Conservation (phyloP, 2,797 vertebrate genomes). For the Bryconaethiops microstoma region DNA sequence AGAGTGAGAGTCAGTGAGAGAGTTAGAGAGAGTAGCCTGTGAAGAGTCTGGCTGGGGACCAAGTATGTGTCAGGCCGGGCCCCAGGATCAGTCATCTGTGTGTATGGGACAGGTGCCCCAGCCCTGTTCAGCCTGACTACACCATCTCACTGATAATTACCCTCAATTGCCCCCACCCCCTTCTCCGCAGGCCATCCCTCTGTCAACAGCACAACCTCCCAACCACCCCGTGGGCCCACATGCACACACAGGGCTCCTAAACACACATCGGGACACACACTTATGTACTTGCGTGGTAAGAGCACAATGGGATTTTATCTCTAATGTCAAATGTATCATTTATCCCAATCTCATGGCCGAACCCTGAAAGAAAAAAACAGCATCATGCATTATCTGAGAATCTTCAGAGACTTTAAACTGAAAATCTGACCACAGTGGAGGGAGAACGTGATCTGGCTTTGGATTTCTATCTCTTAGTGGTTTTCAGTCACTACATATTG, state of each 20-base stretch:
- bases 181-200: conserved; percentile 32
- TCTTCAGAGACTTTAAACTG: conserved; percentile 6
- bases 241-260: conserved; percentile 1
- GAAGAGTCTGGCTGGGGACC: conserved; percentile 35
- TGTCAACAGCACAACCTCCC: conserved; percentile 46
- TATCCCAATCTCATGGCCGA: background rate
- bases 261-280: conserved; percentile 6
- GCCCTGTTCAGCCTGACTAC: conserved; percentile 34
- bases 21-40: conserved; percentile 6
- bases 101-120: conserved; percentile 45
- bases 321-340: conserved; percentile 6
- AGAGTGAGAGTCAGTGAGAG: background rate
- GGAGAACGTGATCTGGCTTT: conserved; percentile 1
- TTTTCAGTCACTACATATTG: background rate
- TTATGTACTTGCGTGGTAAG: too few species aligned
- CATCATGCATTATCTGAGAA: background rate
- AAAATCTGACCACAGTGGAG: background rate
- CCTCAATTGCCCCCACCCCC: conserved; percentile 28
- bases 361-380: background rate
- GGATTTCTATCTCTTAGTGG: conserved; percentile 9
- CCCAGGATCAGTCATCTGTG: conserved; percentile 20
- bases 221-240: conserved; percentile 21
- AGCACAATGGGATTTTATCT: background rate
- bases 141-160: conserved; percentile 47
- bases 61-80: conserved; percentile 49